A percentile compares a stretch with the other conserved stretches of the same genome.
Conservation (phyloP, 2,797 vertebrate species). For the Melopsittacus undulatus region DNA sequence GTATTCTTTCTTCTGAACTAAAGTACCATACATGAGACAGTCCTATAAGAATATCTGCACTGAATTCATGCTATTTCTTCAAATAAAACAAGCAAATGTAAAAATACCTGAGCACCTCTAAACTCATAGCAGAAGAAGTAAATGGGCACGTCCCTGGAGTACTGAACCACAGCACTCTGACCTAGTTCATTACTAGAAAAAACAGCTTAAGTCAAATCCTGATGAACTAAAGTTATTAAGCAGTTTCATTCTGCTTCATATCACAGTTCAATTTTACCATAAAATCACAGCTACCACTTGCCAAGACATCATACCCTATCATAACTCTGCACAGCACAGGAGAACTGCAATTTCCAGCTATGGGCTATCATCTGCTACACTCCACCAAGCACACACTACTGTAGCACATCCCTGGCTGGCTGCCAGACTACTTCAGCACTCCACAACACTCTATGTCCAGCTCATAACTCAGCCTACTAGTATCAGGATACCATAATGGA, state of each 20-base stretch:
- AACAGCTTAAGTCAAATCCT: slow-evolving; percentile 39
- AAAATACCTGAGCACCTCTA: neutral
- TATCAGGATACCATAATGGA: slow-evolving; percentile 35
- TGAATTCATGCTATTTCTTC: neutral
- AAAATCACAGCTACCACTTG: slow-evolving; percentile 56
- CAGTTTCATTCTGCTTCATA: slow-evolving; percentile 23
- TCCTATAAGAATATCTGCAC: neutral
- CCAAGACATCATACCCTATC: slow-evolving; percentile 49
- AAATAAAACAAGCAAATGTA: neutral
- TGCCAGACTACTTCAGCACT: neutral
- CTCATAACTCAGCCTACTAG: slow-evolving; percentile 17
- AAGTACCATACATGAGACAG: neutral
- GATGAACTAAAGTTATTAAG: slow-evolving; percentile 50
- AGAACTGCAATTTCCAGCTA: slow-evolving; percentile 34
- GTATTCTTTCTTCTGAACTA: neutral
- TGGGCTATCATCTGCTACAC: slow-evolving; percentile 34
- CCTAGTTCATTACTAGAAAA: slow-evolving; percentile 14
- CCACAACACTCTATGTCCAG: neutral
- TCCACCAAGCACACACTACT: slow-evolving; percentile 13
- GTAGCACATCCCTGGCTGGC: neutral
- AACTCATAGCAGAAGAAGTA: neutral
- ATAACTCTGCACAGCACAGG: neutral
- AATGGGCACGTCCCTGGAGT: neutral
- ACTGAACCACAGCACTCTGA: neutral
- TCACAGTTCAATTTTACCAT: slow-evolving; percentile 50